These are phyloP conservation scores for Anadara kagoshimensis DNA, from an alignment of 1,140 invertebrate species.

Conservation along the genomic window DNA sequence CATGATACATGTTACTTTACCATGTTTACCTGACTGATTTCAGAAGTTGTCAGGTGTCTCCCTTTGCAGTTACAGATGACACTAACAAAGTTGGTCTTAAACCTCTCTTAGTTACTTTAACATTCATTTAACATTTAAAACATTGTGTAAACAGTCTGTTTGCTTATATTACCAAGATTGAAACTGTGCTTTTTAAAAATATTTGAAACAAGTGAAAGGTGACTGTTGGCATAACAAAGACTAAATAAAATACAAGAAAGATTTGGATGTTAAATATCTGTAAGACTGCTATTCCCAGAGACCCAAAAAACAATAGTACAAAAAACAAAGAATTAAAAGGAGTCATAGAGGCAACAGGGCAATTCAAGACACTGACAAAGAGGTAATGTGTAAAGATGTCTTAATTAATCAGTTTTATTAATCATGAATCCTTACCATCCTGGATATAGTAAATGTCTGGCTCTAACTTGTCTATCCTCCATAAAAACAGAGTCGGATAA, in stretches of 20 bases:
- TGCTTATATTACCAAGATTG: neutral
- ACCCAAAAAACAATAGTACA: too few species aligned
- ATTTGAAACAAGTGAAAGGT: neutral
- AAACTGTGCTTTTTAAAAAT: slow-evolving; percentile 2
- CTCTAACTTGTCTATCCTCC: slow-evolving; percentile 50
- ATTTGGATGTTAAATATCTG: too few species aligned
- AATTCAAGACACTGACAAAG: too few species aligned
- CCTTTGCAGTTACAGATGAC: neutral
- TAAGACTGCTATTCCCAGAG: too few species aligned
- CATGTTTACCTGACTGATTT: neutral
- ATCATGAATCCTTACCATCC: slow-evolving; percentile 43
- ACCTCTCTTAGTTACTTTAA: neutral
- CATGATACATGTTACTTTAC: neutral
- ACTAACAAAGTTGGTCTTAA: too few species aligned
- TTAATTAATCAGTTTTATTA: neutral
- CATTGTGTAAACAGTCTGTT: too few species aligned
- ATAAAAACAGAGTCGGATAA: slow-evolving; percentile 61
- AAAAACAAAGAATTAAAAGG: too few species aligned
- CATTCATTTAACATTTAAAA: too few species aligned
- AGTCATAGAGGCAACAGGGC: too few species aligned
- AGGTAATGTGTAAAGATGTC: neutral
- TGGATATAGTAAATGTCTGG: slow-evolving; percentile 57
- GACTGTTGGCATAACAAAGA: too few species aligned
- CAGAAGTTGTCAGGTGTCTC: neutral
- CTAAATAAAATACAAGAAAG: too few species aligned